A percentile compares a stretch with the other conserved stretches of the same genome.
Evolutionary conservation across 2,797 vertebrate species (phyloP).

Genomic region (Buphagus erythrorhynchus): DNA sequence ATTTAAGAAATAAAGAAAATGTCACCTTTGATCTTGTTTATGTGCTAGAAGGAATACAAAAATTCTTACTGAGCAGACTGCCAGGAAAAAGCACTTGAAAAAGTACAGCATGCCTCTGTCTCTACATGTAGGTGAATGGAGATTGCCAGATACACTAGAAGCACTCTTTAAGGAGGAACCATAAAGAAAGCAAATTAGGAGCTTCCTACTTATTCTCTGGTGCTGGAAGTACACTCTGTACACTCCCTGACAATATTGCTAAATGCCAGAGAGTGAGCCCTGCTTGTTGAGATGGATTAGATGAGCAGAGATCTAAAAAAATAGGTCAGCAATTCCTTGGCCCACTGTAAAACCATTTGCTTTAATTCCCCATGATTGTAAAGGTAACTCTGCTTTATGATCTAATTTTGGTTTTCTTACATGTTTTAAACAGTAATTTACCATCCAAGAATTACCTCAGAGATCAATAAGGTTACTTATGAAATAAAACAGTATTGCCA

Average conservation of each 20-base stretch:
- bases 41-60: background rate
- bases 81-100: background rate
- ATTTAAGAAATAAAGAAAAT: background rate
- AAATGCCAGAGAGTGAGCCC: background rate
- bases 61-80: background rate
- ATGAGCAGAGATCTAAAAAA: background rate
- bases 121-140: background rate
- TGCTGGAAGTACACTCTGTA: conserved; percentile 42
- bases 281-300: background rate
- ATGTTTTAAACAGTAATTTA: background rate
- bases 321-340: background rate
- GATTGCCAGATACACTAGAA: background rate
- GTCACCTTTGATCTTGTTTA: background rate
- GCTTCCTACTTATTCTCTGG: background rate
- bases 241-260: background rate
- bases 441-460: background rate
- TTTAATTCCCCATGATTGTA: background rate
- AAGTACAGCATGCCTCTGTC: background rate
- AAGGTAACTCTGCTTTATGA: background rate
- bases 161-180: background rate
- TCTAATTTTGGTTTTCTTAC: background rate
- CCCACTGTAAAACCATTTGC: background rate
- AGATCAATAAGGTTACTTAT: background rate
- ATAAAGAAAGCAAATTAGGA: background rate
- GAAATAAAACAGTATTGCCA: background rate